Base-by-base conservation (phyloP, 1,140 invertebrate species). In the Pseudomyrmex flavicornis region DNA sequence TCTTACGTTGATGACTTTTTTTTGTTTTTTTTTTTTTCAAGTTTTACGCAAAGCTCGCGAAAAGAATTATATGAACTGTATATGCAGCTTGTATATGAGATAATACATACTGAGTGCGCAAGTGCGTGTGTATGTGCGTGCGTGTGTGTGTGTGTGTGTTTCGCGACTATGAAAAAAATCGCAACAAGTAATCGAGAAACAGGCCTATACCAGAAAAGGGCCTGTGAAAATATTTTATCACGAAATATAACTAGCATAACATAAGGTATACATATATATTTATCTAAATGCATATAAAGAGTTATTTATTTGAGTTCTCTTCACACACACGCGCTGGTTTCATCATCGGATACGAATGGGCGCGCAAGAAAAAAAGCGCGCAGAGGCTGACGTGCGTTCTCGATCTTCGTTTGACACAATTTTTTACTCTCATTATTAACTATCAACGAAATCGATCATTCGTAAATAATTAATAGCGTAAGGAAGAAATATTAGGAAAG, bases 191-290 rank as follows among this genome's bases (percentile, higher is more conserved):
- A 89, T 59, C 46, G 46, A 77, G 82, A 73, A 15, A 83, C 59
- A 54, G 89, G 90, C 90, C 91, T 91, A 91, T 20, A 61, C 48
- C 35, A 7, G 5, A 52, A 17, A 56, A 77, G 26, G 82, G 84
- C 86, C 87, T 88, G 90, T 63, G 69, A 88, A 90, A 91, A 92
- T 93, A 92, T 93, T 91, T 91, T 93, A 93, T 91, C 91, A 93
- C 90, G 92, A 92, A 92, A 93, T 93, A 92, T 93, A 89, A 90
- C 89, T 91, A 92, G 82, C 82, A 15, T 76, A 85, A 92, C 93
- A 89, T 83, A 89, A 86, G 89, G 56, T 89, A 26, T 3, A 26
- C 1, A 35, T 87, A 84, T 85, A 91, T 92, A 92, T 91, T 91
- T 92, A 91, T 91, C 79, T 92, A 35, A 35, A 35, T 35, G 35